Evolutionary conservation across 2,888 invertebrate species (phyloP), one percentile per base, ranked within the genome.

Genomic region (Microctonus brassicae): DNA sequence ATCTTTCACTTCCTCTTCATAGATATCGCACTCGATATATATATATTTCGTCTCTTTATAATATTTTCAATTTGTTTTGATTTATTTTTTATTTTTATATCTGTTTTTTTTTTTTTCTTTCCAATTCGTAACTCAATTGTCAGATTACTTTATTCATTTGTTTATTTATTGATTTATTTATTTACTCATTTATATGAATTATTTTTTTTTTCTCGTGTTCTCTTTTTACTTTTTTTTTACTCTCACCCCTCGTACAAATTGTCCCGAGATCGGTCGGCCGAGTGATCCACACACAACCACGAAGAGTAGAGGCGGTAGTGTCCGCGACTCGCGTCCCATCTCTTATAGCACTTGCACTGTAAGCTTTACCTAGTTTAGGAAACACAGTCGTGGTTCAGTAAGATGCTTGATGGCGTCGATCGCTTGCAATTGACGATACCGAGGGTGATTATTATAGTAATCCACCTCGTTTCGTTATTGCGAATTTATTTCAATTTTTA

Each of bases 331-430:
- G 63, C 67, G 55, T 68, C 64, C 68, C 70, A 68, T 39, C 71
- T 53, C 70, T 77, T 73, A 78, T 82, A 79, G 80, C 79, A 81
- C 82, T 84, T 9, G 47, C 47, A 47, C 82, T 85, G 85, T 83
- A 84, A 82, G 80, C 85, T 84, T 86, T 87, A 87, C 87, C 87
- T 87, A 87, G 87, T 87, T 87, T 87, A 84, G 79, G 85, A 87
- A 87, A 87, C 86, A 87, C 86, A 87, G 87, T 87, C 85, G 83
- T 87, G 84, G 86, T 86, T 87, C 83, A 86, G 84, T 85, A 77
- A 76, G 69, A 80, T 79, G 79, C 77, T 70, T 73, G 79, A 81
- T 81, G 80, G 76, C 80, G 78, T 78, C 67, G 77, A 76, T 78
- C 76, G 77, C 78, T 70, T 69, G 65, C 66, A 64, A 73, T 73